Percentiles rank a stretch among this genome's conserved stretches.
These are phyloP conservation scores for Agelastica alni DNA, from an alignment of 2,888 invertebrate genomes.

Conservation along the genomic window DNA sequence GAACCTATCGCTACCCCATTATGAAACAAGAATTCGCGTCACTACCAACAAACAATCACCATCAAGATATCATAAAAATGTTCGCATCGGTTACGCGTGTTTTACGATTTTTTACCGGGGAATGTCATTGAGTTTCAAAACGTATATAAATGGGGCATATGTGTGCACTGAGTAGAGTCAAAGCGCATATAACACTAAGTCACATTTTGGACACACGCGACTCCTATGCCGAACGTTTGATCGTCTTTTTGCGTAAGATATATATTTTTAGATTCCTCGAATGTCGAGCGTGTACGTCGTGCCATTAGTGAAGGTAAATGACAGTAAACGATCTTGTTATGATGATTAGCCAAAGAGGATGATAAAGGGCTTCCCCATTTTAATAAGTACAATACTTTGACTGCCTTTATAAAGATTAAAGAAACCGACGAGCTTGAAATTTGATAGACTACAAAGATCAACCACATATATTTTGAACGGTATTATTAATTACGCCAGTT, in stretches of 20 bases:
- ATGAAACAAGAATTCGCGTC: no score
- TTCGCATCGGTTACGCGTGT: no score
- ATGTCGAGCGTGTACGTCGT: conserved; percentile 22
- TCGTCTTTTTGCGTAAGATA: conserved; percentile 34
- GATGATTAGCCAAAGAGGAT: conserved; percentile 11
- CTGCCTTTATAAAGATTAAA: conserved; percentile 1
- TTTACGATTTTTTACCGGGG: not conserved
- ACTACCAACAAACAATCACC: no score
- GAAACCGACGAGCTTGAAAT: not conserved
- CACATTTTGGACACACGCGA: conserved; percentile 11
- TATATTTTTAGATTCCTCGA: conserved; percentile 30
- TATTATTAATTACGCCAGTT: no score
- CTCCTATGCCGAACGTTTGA: conserved; percentile 3
- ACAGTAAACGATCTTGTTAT: conserved; percentile 23
- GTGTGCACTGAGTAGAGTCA: conserved; percentile 21
- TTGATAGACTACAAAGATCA: not conserved
- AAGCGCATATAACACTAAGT: conserved; percentile 42
- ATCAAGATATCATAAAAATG: no score
- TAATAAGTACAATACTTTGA: no score
- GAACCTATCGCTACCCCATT: conserved; percentile 36
- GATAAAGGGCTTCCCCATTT: not conserved
- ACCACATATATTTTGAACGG: not conserved
- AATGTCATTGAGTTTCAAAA: conserved; percentile 8
- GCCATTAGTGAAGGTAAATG: conserved; percentile 31
- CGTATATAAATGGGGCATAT: conserved; percentile 36